Percentiles rank a stretch among this genome's conserved stretches.
Evolutionary conservation across 2,888 invertebrate genomes (phyloP).

Genomic region (Caenorhabditis macrosperma): DNA sequence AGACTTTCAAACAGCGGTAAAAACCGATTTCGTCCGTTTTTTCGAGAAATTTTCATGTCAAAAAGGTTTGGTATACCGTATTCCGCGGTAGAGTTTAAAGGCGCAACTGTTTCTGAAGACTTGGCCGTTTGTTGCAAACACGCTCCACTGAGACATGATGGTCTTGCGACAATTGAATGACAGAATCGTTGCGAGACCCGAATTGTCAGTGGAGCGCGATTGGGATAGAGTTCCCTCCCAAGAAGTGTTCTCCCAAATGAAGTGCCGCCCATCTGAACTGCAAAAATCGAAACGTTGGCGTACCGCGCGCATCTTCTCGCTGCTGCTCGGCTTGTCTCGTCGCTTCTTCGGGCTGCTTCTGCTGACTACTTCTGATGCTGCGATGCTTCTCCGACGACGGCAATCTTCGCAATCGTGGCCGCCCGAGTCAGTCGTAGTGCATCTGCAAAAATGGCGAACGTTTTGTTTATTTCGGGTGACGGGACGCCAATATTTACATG

Average conservation of each 20-base stretch:
- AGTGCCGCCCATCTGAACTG: not conserved
- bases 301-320: conserved; percentile 45
- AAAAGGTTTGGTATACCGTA: too few relatives aligned
- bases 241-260: not conserved
- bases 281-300: conserved; percentile 6
- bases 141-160: too few relatives aligned
- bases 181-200: too few relatives aligned
- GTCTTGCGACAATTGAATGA: too few relatives aligned
- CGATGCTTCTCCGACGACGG: conserved; percentile 11
- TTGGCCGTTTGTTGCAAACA: too few relatives aligned
- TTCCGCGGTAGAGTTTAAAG: too few relatives aligned
- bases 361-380: not conserved
- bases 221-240: too few relatives aligned
- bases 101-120: too few relatives aligned
- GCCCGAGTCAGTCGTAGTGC: conserved; percentile 28
- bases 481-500: conserved; percentile 18
- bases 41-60: too few relatives aligned
- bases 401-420: conserved; percentile 16
- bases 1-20: too few relatives aligned
- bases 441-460: conserved; percentile 21
- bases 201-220: not conserved
- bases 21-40: too few relatives aligned
- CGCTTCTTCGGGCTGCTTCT: conserved; percentile 17
- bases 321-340: conserved; percentile 2
- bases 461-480: not conserved